Evolutionary conservation across 2,113 vertebrate genomes (phyloP).

Genomic region (Falco punctatus): DNA sequence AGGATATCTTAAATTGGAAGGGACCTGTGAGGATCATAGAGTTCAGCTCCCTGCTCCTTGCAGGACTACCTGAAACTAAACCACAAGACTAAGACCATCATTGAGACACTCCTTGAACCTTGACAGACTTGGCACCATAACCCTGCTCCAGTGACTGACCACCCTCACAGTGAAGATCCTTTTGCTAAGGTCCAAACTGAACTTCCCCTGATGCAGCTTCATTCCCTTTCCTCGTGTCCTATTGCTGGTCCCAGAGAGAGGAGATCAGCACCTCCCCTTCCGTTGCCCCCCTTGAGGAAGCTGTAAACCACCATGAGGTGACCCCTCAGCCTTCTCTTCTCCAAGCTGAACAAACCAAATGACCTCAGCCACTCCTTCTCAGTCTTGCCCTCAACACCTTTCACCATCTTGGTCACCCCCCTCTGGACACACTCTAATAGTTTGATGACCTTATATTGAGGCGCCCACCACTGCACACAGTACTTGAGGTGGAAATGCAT

Average conservation of each 20-base stretch:
- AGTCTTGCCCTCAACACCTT: rapidly evolving
- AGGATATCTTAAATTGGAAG: no score
- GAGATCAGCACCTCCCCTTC: neutral
- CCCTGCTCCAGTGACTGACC: neutral
- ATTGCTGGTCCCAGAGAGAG: neutral
- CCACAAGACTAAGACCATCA: no score
- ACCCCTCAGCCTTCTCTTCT: neutral
- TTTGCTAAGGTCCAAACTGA: neutral
- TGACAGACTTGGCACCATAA: neutral
- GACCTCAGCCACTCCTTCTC: neutral
- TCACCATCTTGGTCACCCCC: neutral
- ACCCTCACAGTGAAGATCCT: neutral
- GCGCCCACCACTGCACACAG: rapidly evolving
- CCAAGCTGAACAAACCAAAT: neutral
- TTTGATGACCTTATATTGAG: no score
- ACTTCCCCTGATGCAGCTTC: neutral
- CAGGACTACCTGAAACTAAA: no score
- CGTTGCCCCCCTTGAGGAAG: neutral
- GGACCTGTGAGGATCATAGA: no score
- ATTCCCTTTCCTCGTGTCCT: neutral
- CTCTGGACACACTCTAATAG: neutral
- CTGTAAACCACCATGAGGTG: neutral
- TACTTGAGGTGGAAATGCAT: rapidly evolving
- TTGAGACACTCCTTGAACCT: neutral
- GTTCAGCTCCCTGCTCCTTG: no score